Evolutionary conservation across 2,797 vertebrate species (phyloP), one percentile per base, ranked within the genome.

Genomic region (Gymnodraco acuticeps): DNA sequence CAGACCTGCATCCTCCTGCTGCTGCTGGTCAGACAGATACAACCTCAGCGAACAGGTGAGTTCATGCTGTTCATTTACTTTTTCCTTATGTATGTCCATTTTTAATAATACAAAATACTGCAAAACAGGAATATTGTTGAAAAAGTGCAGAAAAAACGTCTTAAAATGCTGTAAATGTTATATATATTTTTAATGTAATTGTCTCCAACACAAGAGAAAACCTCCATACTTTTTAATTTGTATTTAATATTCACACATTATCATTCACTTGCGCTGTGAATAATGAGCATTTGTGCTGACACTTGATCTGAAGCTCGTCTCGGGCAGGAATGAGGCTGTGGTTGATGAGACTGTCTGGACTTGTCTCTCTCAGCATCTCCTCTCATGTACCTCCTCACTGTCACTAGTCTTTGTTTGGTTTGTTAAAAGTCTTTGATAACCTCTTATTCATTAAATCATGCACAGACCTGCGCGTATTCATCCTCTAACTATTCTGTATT

Each of bases 281-380:
- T 58, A 15, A 16, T 64, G 52, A 66, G 38, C 23, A 3, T 38
- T 0, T 64, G 60, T 65, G 69, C 61, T 47, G 69, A 75, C 70
- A 60, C 58, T 33, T 46, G 69, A 81, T 51, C 58, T 64, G 2
- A 47, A 2, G 50, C 10, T 5, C 17, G 2, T 19, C 75, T 42
- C 19, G 19, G 55, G 55, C 52, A 54, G 81, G 75, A 81, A 85
- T 88, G 83, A 87, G 73, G 13, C 41, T 71, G 72, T 65, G 85
- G 61, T 81, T 55, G 46, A 51, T 48, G 72, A 64, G 53, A 63
- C 38, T 90, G 87, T 73, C 87, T 85, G 81, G 69, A 69, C 86
- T 87, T 89, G 86, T 78, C 80, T 61, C 1, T 78, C 56, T 10
- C 14, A 67, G 46, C 77, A 66, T 68, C 72, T 60, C 38, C 31